phyloP scores from a whole-genome alignment of 2,888 invertebrate species.

The Carterocephalus palaemon region DNA sequence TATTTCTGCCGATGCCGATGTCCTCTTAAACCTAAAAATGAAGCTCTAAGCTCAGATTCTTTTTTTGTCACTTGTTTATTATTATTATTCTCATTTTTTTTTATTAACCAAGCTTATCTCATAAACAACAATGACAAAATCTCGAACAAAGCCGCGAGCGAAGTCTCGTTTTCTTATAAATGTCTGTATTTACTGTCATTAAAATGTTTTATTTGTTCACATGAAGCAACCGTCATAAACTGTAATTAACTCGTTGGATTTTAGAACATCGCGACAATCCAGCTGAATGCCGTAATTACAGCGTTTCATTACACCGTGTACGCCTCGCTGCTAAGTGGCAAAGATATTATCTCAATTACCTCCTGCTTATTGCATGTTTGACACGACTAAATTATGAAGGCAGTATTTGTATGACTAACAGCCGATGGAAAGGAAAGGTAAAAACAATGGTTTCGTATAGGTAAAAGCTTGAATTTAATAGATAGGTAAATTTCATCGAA shows the following conservation, averaged over 20 bases:
- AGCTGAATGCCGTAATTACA: constrained; percentile 10
- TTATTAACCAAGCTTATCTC: no score
- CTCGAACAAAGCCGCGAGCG: background rate
- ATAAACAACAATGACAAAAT: constrained; percentile 3
- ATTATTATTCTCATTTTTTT: constrained; percentile 16
- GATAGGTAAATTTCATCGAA: no score
- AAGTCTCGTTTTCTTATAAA: background rate
- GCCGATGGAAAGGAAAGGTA: no score
- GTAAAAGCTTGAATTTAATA: no score
- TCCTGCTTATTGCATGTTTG: background rate
- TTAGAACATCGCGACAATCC: constrained; percentile 14
- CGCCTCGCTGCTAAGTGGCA: constrained; percentile 9
- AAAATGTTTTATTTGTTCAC: constrained; percentile 6
- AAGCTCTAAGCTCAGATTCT: no score
- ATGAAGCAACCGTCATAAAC: constrained; percentile 13
- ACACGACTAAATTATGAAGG: no score
- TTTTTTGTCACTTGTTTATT: no score
- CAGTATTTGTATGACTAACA: no score
- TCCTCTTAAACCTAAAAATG: no score
- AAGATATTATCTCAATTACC: constrained; percentile 4
- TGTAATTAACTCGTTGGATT: constrained; percentile 17
- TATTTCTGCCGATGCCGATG: no score
- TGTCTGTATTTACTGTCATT: background rate
- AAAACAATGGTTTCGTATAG: no score
- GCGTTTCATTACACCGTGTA: constrained; percentile 12